These are phyloP conservation scores for Micromys minutus DNA, from an alignment of 2,113 vertebrate species.

Conservation along the genomic window DNA sequence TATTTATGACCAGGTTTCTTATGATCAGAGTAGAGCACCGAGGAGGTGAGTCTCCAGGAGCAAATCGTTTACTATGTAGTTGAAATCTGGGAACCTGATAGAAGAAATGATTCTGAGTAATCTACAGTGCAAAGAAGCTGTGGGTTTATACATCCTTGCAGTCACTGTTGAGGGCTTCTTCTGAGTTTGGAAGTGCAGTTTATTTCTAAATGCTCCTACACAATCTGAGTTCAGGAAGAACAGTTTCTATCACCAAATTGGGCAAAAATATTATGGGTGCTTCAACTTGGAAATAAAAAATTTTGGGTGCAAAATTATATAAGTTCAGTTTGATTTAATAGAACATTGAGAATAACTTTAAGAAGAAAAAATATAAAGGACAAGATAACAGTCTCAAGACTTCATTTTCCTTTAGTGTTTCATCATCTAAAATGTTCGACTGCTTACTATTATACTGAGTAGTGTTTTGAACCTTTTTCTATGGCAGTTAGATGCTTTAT, in stretches of 20 bases:
- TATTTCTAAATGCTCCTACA: background rate
- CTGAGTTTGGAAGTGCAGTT: background rate
- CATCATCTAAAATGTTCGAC: background rate
- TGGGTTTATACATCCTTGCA: background rate
- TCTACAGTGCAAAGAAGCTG: background rate
- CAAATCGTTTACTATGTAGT: background rate
- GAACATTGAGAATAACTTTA: constrained; percentile 37
- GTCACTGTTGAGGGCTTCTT: background rate
- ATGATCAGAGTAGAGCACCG: background rate
- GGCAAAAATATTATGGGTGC: background rate
- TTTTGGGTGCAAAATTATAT: constrained; percentile 31
- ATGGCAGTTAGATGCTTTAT: background rate
- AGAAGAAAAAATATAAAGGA: constrained; percentile 18
- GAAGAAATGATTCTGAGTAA: constrained; percentile 20
- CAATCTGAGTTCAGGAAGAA: constrained; percentile 26
- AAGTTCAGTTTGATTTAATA: constrained; percentile 49
- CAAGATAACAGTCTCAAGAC: constrained; percentile 37
- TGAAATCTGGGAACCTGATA: background rate
- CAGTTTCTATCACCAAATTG: background rate
- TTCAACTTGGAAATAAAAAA: background rate
- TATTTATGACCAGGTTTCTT: background rate
- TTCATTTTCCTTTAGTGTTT: constrained; percentile 35
- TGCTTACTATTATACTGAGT: background rate
- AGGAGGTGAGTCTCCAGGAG: background rate
- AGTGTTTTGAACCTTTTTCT: background rate